These are phyloP conservation scores for Sinocyclocheilus maitianheensis DNA, from an alignment of 2,113 vertebrate species.

Conservation along the genomic window DNA sequence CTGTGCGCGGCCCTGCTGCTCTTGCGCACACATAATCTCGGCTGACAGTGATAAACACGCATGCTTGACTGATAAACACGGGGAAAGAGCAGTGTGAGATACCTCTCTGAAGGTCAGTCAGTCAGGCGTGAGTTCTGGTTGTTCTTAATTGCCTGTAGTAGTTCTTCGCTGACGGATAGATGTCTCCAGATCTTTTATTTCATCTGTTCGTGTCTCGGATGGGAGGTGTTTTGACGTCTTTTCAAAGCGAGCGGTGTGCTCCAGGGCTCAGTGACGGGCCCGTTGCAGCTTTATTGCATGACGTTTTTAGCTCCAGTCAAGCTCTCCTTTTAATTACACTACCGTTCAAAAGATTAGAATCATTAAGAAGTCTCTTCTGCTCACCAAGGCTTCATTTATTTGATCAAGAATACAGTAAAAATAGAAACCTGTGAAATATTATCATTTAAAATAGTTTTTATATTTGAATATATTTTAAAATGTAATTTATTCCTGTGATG, in stretches of 20 bases:
- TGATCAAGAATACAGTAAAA: not conserved
- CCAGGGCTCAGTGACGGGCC: slow-evolving; percentile 1
- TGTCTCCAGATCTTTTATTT: slow-evolving; percentile 14
- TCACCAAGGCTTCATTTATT: not conserved
- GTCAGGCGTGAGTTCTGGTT: slow-evolving; percentile 34
- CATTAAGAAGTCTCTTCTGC: not conserved
- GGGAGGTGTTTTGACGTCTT: slow-evolving; percentile 10
- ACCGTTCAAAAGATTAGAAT: not conserved
- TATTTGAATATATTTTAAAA: not conserved
- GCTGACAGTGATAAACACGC: slow-evolving; percentile 52
- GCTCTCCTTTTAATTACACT: not conserved
- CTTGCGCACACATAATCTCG: slow-evolving; percentile 38
- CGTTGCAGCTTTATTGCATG: not conserved
- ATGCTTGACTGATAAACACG: slow-evolving; percentile 45
- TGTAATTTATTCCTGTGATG: not conserved
- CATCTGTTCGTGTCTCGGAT: not conserved
- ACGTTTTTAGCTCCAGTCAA: not conserved
- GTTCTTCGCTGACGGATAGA: not conserved
- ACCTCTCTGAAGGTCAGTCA: slow-evolving; percentile 47
- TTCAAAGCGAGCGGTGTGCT: not conserved
- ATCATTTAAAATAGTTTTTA: not conserved
- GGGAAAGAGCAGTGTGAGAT: slow-evolving; percentile 32
- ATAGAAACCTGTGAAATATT: not conserved
- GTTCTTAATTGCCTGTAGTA: slow-evolving; percentile 33
- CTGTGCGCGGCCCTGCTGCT: slow-evolving; percentile 48